Evolutionary conservation across 2,888 invertebrate species (phyloP).

Genomic region (Acronicta alni): DNA sequence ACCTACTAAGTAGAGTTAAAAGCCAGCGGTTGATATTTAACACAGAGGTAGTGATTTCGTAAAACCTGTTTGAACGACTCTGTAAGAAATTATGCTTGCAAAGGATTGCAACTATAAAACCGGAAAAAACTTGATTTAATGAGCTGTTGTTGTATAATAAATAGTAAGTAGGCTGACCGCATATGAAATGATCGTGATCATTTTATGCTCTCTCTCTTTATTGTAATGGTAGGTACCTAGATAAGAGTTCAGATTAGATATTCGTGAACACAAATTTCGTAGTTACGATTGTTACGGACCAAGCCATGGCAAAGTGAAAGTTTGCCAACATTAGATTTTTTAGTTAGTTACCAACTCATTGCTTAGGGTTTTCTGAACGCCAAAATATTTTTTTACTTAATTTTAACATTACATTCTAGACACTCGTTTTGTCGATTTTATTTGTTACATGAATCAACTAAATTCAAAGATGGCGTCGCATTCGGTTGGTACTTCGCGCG

Average conservation of each 20-base stretch:
- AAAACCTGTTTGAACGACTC: conserved; percentile 62
- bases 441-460: conserved; percentile 77
- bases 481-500: conserved; percentile 81
- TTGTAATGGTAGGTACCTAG: conserved; percentile 37
- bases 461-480: conserved; percentile 86
- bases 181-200: conserved; percentile 30
- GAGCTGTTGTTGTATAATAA: conserved; percentile 22
- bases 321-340: conserved; percentile 76
- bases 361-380: conserved; percentile 4
- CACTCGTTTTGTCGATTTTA: conserved; percentile 57
- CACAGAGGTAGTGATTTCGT: conserved; percentile 57
- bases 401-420: conserved; percentile 28
- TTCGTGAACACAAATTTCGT: conserved; percentile 73
- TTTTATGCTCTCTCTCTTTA: conserved; percentile 34
- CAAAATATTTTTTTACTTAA: background rate
- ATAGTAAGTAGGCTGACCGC: conserved; percentile 17
- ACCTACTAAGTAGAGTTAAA: conserved; percentile 51
- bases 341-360: conserved; percentile 63
- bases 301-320: conserved; percentile 80
- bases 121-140: conserved; percentile 30
- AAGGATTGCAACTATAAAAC: conserved; percentile 33
- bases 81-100: conserved; percentile 48
- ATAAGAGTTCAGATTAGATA: conserved; percentile 46
- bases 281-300: conserved; percentile 69
- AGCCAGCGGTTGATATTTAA: conserved; percentile 72